These are phyloP conservation scores for Exaiptasia diaphana DNA, from an alignment of 64 coral and sea anemone species.

Conservation along the genomic window DNA sequence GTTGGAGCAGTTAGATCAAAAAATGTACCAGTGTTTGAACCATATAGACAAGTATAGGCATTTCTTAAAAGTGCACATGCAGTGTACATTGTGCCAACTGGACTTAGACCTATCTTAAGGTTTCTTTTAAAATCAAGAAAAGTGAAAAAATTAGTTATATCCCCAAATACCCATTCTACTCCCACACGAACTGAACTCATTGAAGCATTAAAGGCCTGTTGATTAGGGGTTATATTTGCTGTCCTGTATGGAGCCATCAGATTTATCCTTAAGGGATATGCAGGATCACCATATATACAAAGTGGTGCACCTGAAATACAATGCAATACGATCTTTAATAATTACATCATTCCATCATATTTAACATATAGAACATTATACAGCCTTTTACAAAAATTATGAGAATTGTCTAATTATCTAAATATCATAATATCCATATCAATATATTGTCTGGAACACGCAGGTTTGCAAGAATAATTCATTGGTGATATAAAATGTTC, in stretches of 20 bases:
- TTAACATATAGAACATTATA: no score
- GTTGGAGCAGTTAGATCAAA: background rate
- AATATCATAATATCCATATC: no score
- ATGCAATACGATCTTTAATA: no score
- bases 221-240: background rate
- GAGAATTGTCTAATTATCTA: no score
- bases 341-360: no score
- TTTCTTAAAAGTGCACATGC: background rate
- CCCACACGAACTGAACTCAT: conserved; percentile 3
- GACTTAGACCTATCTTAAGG: conserved; percentile 13
- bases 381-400: no score
- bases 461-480: no score
- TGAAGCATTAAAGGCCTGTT: conserved; percentile 2
- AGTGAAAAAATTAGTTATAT: background rate
- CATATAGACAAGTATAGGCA: conserved; percentile 9
- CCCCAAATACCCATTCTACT: conserved; percentile 20
- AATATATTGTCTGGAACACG: no score
- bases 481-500: no score
- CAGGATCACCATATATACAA: conserved; percentile 15
- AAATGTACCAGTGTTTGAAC: background rate
- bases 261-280: background rate
- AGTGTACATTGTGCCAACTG: conserved; percentile 2
- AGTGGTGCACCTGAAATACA: background rate
- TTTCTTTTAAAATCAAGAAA: conserved; percentile 5
- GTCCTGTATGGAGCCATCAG: background rate